Evolutionary conservation across 2,797 vertebrate genomes (phyloP), one percentile per base, ranked within the genome.

Genomic region (Synaphobranchus kaupii): DNA sequence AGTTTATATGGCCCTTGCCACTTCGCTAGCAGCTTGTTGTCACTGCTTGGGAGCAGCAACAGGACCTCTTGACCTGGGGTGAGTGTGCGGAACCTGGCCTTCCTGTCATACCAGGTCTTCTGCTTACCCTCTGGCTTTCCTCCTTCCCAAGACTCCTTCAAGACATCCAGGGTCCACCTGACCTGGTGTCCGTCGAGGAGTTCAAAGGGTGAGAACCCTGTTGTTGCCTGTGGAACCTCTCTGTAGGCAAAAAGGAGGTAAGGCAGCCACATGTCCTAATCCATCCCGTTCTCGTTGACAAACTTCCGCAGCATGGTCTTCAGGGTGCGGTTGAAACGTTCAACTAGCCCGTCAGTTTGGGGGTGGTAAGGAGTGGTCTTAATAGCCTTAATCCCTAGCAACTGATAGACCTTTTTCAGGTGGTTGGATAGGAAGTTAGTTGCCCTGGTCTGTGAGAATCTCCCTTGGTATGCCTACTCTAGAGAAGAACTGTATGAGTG

Each of bases 401-500:
- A 7, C 22, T 66, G 28, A 80, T 80, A 56, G 13, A 86, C 73
- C 9, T 78, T 48, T 25, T 39, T 54, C 4, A 78, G 31, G 4
- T 66, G n/a, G n/a, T n/a, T n/a, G n/a, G n/a, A n/a, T n/a, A n/a
- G n/a, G n/a, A n/a, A n/a, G n/a, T n/a, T n/a, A n/a, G n/a, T n/a
- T n/a, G n/a, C n/a, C n/a, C n/a, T n/a, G n/a, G n/a, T n/a, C n/a
- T n/a, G n/a, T n/a, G n/a, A n/a, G n/a, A n/a, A n/a, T n/a, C n/a
- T n/a, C n/a, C n/a, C n/a, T n/a, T n/a, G n/a, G n/a, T n/a, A n/a
- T n/a, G n/a, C n/a, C 82, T 87, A 85, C 52, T 50, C 50, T 4
- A 17, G 87, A 87, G 20, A 87, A 87, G 6, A 86, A 34, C 58
- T 86, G 86, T 13, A 86, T 13, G 13, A 86, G 76, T 4, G 58